These are phyloP conservation scores for Lanius collurio DNA, from an alignment of 2,113 vertebrate species.

Conservation along the genomic window DNA sequence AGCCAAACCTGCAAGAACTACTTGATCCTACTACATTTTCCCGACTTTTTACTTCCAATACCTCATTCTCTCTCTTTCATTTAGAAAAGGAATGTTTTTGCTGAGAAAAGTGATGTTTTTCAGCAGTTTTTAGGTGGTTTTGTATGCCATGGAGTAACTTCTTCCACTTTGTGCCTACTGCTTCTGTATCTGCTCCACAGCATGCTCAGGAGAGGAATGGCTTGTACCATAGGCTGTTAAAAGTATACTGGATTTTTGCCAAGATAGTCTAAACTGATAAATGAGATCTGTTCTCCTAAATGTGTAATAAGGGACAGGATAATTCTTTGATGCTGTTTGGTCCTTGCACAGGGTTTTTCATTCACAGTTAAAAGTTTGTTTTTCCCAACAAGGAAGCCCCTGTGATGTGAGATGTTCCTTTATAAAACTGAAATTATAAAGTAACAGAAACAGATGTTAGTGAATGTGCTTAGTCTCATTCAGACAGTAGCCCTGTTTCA, in stretches of 20 bases:
- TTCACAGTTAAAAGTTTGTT: background rate
- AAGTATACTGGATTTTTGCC: background rate
- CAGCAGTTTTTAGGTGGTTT: background rate
- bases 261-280: background rate
- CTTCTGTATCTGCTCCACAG: background rate
- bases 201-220: background rate
- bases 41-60: background rate
- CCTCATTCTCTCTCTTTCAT: background rate
- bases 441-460: background rate
- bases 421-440: background rate
- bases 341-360: background rate
- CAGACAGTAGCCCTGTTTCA: background rate
- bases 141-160: background rate
- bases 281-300: background rate
- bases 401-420: background rate
- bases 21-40: background rate
- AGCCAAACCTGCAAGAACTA: background rate
- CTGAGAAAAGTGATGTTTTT: background rate
- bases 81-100: background rate
- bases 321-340: background rate
- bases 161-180: background rate
- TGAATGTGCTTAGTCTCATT: background rate
- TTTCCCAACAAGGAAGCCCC: background rate
- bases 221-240: background rate
- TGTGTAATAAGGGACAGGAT: background rate